Base-by-base conservation (phyloP, 2,113 vertebrate genomes). In the Leptodactylus fuscus region DNA sequence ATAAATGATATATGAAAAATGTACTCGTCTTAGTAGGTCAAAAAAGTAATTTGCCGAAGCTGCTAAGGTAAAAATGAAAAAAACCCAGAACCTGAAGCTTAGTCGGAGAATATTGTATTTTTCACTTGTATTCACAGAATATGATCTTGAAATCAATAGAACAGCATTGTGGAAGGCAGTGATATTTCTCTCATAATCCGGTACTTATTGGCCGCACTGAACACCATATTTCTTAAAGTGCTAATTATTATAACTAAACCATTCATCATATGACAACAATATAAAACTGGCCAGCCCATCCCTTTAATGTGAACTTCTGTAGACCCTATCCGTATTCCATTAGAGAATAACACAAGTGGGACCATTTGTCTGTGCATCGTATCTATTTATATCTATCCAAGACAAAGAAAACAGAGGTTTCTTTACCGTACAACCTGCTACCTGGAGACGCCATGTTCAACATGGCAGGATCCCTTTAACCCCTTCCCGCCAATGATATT, bases 1-100 rank as follows among this genome's bases (percentile, higher is more conserved):
- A 83, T 83, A 83, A 74, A 83, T 44, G 69, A 82, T 83, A 83
- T 38, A 83, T 83, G 69, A 82, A 82, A 83, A 83, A 83, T 83
- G 69, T 73, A 74, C 81, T 83, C 81, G 60, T 83, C 69, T 71
- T 83, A 73, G 67, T 83, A 83, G 81, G 81, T 83, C 81, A 83
- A 74, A 74, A 81, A 83, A 41, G 81, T 83, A 73, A 83, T 83
- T 83, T 83, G 67, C 69, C 36, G 51, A 82, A 82, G 22, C 67
- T 73, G 49, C 49, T 27, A 41, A 34, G 34, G 81, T 38, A 82
- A 73, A 71, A 55, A 58, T 15, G 9, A 53, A 77, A 73, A 74
- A 67, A 80, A n/a, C n/a, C 20, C 18, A 81, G 69, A 29, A 49
- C 60, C 60, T 70, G 46, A 34, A 81, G 34, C 48, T 58, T 44